These are phyloP conservation scores for Taeniopygia guttata DNA, from an alignment of 2,797 vertebrate genomes.

Conservation along the genomic window DNA sequence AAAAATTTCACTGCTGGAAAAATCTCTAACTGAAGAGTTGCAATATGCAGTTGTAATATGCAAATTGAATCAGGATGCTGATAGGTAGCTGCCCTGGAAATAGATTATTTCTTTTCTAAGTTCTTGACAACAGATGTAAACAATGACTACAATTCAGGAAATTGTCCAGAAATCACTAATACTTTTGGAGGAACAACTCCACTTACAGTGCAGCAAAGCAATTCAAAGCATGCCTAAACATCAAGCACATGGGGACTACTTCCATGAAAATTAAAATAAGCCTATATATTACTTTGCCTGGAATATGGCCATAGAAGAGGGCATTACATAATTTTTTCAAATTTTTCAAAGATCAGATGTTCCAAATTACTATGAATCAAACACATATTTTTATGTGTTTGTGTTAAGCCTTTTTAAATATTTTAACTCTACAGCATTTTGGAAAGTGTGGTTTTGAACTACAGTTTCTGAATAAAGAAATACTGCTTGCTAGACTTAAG, in stretches of 20 bases:
- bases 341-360: not conserved
- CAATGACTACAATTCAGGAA: not conserved
- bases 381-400: rapidly evolving
- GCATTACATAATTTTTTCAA: too few relatives aligned
- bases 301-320: not conserved
- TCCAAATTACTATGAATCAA: not conserved
- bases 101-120: not conserved
- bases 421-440: not conserved
- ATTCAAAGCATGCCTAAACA: not conserved
- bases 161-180: not conserved
- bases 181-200: not conserved
- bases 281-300: not conserved
- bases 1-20: not conserved
- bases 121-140: not conserved
- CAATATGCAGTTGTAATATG: not conserved
- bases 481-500: not conserved
- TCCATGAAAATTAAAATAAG: not conserved
- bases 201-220: not conserved
- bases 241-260: not conserved
- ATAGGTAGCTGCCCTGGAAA: not conserved
- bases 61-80: not conserved
- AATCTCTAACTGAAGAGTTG: not conserved
- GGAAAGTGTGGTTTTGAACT: not conserved
- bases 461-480: not conserved
- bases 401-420: not conserved